Percentiles rank a stretch among this genome's conserved stretches.
phyloP scores from a whole-genome alignment of 2,113 vertebrate genomes.

The Ochotona princeps region DNA sequence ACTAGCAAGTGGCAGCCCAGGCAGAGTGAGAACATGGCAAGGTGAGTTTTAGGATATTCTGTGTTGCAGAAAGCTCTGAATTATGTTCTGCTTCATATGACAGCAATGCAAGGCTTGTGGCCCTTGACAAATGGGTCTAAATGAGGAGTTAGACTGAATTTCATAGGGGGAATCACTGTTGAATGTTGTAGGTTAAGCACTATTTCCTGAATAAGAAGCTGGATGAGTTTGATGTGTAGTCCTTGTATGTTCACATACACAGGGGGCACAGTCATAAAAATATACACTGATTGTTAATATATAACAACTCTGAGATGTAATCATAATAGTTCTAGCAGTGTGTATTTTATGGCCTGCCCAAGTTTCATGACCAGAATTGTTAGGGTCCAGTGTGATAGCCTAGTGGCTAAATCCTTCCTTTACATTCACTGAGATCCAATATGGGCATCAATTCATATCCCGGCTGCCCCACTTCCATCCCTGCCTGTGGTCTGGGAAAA shows the following conservation, averaged over 20 bases:
- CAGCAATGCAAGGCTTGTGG: not conserved
- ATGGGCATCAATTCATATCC: too few species aligned
- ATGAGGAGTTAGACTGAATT: not conserved
- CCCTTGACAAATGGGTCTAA: not conserved
- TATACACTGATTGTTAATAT: not conserved
- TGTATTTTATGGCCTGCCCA: not conserved
- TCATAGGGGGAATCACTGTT: conserved; percentile 9
- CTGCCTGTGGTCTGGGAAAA: too few species aligned
- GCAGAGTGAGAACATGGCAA: not conserved
- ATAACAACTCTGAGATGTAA: not conserved
- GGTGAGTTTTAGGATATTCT: not conserved
- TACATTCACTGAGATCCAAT: too few species aligned
- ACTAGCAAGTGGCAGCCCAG: not conserved
- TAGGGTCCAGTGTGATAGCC: not conserved
- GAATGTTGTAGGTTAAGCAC: not conserved
- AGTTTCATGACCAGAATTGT: not conserved
- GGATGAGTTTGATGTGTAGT: not conserved
- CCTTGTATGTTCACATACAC: not conserved
- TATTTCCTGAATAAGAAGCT: not conserved
- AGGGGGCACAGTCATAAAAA: not conserved
- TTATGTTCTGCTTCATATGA: not conserved
- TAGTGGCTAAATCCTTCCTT: too few species aligned
- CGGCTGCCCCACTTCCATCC: too few species aligned
- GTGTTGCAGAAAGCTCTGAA: not conserved
- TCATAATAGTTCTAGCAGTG: too few species aligned